Conservation (phyloP, 2,888 invertebrate genomes). For the Apoderus coryli region DNA sequence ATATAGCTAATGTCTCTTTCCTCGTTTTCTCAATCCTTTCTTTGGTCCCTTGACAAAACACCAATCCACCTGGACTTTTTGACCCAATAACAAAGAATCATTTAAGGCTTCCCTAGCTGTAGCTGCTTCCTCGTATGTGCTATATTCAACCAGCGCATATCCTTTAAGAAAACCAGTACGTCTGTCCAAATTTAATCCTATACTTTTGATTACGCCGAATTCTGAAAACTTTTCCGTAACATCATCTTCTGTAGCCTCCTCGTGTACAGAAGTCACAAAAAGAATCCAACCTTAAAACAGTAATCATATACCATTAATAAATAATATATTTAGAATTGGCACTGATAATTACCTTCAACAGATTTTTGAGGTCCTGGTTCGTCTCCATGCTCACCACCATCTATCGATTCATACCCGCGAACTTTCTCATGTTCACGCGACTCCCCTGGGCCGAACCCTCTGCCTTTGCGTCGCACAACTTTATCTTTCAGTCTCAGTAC, state of each 20-base stretch:
- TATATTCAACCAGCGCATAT: slow-evolving; percentile 95
- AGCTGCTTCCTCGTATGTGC: slow-evolving; percentile 92
- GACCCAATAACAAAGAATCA: slow-evolving; percentile 82
- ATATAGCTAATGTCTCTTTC: slow-evolving; percentile 23
- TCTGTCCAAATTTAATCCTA: slow-evolving; percentile 92
- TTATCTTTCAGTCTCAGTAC: slow-evolving; percentile 90
- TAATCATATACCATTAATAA: no score
- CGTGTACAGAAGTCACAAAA: slow-evolving; percentile 96
- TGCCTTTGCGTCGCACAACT: slow-evolving; percentile 85
- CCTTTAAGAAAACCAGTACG: slow-evolving; percentile 97
- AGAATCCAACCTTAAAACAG: slow-evolving; percentile 99
- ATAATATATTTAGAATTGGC: no score
- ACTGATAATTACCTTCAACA: no score
- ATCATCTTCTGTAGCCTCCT: slow-evolving; percentile 98
- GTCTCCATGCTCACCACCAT: slow-evolving; percentile 42
- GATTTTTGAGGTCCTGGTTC: slow-evolving; percentile 81
- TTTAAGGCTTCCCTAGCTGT: slow-evolving; percentile 87
- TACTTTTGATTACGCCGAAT: slow-evolving; percentile 94
- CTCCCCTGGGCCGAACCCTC: slow-evolving; percentile 56
- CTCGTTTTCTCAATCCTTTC: slow-evolving; percentile 27
- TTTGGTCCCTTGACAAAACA: slow-evolving; percentile 91
- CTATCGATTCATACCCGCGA: slow-evolving; percentile 37
- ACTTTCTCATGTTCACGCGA: slow-evolving; percentile 32
- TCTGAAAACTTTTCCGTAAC: slow-evolving; percentile 96
- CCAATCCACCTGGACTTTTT: slow-evolving; percentile 92